Evolutionary conservation across 2,797 vertebrate genomes (phyloP).

Genomic region (Huso huso): DNA sequence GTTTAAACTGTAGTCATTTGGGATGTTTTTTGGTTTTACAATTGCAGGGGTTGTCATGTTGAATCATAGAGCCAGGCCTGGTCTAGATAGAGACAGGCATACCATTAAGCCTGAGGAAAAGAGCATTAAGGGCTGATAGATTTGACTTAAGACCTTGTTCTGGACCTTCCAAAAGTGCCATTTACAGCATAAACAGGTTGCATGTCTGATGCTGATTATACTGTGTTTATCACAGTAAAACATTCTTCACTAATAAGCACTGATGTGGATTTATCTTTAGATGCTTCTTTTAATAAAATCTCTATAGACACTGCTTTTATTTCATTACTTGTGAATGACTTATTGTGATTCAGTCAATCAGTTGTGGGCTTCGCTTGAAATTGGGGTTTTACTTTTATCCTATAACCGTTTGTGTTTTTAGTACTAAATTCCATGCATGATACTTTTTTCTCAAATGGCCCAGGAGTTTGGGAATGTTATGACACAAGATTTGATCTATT

Average conservation of each 20-base stretch:
- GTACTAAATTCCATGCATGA: not conserved
- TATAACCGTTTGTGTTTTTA: not conserved
- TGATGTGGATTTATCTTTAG: constrained; percentile 58
- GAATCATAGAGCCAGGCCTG: constrained; percentile 54
- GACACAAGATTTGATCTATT: too few species aligned
- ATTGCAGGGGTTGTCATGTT: constrained; percentile 59
- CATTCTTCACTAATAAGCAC: constrained; percentile 49
- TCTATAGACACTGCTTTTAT: constrained; percentile 26
- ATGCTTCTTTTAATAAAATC: constrained; percentile 44
- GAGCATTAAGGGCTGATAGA: constrained; percentile 54
- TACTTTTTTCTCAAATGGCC: too few species aligned
- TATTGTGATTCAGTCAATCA: too few species aligned
- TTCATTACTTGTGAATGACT: too few species aligned
- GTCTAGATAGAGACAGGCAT: constrained; percentile 69
- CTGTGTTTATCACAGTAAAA: constrained; percentile 49
- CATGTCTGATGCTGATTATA: constrained; percentile 61
- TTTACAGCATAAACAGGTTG: constrained; percentile 64
- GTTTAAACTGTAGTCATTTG: constrained; percentile 55
- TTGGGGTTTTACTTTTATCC: constrained; percentile 1
- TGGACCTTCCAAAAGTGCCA: constrained; percentile 39
- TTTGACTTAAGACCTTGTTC: constrained; percentile 69
- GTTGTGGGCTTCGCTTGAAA: constrained; percentile 4
- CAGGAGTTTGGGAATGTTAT: too few species aligned
- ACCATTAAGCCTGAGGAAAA: constrained; percentile 55
- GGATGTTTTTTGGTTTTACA: constrained; percentile 60